Conservation (phyloP, 2,113 vertebrate species). For the Physeter macrocephalus region DNA sequence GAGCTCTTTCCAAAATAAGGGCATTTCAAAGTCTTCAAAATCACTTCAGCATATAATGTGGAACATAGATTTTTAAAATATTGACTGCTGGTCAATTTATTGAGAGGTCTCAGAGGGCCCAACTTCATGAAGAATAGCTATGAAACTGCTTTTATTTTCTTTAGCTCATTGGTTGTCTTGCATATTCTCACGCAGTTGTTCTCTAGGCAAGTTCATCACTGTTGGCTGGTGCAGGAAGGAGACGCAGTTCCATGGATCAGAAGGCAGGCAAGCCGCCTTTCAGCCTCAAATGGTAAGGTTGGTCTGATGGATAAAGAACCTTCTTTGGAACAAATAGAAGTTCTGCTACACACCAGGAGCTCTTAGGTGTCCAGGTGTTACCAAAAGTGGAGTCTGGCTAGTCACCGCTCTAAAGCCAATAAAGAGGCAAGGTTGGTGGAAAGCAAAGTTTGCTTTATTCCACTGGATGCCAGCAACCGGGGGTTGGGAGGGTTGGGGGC, state of each 20-base stretch:
- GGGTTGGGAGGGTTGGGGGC: no score
- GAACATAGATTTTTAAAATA: background rate
- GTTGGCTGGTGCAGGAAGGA: constrained; percentile 99
- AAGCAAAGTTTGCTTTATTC: no score
- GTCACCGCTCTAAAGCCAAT: no score
- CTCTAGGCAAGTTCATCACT: constrained; percentile 90
- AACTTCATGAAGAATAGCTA: background rate
- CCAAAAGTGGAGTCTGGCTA: no score
- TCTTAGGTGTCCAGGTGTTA: no score
- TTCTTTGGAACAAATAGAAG: no score
- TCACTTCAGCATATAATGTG: background rate
- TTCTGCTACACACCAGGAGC: no score
- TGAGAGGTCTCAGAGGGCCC: background rate
- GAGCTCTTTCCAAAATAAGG: background rate
- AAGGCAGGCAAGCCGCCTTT: constrained; percentile 92
- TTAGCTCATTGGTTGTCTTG: background rate
- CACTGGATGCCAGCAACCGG: no score
- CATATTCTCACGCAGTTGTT: constrained; percentile 48
- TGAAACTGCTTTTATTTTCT: constrained; percentile 1
- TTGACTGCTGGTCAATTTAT: background rate
- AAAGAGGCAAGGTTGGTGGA: no score
- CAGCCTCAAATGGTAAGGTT: constrained; percentile 80
- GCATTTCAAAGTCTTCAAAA: background rate
- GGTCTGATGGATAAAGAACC: background rate
- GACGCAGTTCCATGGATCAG: constrained; percentile 97